phyloP scores from a whole-genome alignment of 2,888 invertebrate species.

The Dasysyrphus tricinctus region DNA sequence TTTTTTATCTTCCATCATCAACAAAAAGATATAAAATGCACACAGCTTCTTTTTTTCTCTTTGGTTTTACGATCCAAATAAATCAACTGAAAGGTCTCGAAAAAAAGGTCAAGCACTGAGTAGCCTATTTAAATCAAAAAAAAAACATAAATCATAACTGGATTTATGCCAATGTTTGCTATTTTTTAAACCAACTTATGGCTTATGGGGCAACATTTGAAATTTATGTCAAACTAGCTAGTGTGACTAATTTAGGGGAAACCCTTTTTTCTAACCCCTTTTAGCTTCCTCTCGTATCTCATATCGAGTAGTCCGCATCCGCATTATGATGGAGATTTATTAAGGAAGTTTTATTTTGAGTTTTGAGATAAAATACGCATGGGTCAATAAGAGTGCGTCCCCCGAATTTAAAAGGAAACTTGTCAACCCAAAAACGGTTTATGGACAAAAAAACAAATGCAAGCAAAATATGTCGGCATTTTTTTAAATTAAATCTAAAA shows the following conservation, averaged over 20 bases:
- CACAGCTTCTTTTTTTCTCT: constrained; percentile 26
- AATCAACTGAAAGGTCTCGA: constrained; percentile 23
- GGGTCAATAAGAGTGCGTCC: neutral
- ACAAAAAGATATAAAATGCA: constrained; percentile 10
- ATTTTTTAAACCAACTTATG: neutral
- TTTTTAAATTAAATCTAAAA: constrained; percentile 17
- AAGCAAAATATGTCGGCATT: neutral
- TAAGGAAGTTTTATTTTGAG: neutral
- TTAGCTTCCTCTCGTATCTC: neutral
- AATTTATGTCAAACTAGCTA: constrained; percentile 5
- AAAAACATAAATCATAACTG: constrained; percentile 26
- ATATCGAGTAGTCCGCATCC: neutral
- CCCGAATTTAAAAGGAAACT: neutral
- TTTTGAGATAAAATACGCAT: neutral
- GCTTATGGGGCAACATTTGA: neutral
- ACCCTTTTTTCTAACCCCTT: constrained; percentile 11
- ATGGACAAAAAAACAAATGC: neutral
- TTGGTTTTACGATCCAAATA: constrained; percentile 39
- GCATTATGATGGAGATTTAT: constrained; percentile 5
- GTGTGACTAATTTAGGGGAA: constrained; percentile 5
- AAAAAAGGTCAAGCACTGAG: constrained; percentile 32
- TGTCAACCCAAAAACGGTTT: neutral
- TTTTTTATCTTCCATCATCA: constrained; percentile 33
- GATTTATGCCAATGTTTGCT: neutral
- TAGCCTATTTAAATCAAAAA: neutral